These are phyloP conservation scores for Polia nebulosa DNA, from an alignment of 2,888 invertebrate species.

Conservation along the genomic window DNA sequence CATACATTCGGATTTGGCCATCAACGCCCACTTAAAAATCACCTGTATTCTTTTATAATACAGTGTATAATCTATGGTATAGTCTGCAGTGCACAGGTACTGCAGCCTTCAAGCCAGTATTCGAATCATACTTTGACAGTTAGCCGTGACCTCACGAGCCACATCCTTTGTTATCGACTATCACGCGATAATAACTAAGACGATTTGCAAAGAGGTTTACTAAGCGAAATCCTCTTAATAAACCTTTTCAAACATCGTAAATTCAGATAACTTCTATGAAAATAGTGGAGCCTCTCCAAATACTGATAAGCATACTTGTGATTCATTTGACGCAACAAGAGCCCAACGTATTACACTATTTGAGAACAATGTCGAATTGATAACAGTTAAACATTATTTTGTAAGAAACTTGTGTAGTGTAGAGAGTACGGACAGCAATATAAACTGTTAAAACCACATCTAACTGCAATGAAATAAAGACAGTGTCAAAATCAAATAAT, in stretches of 20 bases:
- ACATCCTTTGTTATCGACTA: constrained; percentile 32
- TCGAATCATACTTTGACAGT: neutral
- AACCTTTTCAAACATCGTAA: constrained; percentile 24
- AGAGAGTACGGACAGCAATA: neutral
- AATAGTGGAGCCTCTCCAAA: constrained; percentile 32
- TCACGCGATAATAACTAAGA: constrained; percentile 25
- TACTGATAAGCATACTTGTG: constrained; percentile 38
- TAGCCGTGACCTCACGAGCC: constrained; percentile 2
- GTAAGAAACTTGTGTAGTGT: neutral
- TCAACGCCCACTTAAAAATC: too few relatives aligned
- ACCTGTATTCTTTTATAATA: too few relatives aligned
- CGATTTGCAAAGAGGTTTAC: constrained; percentile 7
- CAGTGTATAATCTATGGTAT: too few relatives aligned
- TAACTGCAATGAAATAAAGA: too few relatives aligned
- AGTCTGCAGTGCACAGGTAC: too few relatives aligned
- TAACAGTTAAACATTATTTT: constrained; percentile 13
- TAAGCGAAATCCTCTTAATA: constrained; percentile 6
- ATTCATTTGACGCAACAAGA: constrained; percentile 23
- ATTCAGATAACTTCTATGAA: constrained; percentile 16
- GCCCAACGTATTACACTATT: neutral
- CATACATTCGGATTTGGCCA: too few relatives aligned
- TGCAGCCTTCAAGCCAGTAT: neutral
- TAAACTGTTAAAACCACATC: neutral
- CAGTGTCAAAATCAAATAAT: too few relatives aligned
- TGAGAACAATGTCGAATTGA: constrained; percentile 23